Evolutionary conservation across 1,140 invertebrate species (phyloP).

Genomic region (Panagrolaimus sp.): DNA sequence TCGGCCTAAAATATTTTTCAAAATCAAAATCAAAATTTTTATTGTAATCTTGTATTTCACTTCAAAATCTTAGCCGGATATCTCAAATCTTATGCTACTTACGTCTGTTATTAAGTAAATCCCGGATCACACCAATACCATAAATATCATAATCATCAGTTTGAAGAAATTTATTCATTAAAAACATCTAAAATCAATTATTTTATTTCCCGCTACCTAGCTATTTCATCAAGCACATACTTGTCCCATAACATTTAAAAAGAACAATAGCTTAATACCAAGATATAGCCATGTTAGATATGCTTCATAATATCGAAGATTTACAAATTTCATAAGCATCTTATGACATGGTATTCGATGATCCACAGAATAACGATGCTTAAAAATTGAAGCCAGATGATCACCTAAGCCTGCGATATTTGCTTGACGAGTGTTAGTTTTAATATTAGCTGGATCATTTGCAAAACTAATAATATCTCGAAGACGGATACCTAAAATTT

Average conservation of each 20-base stretch:
- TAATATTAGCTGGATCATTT: conserved; percentile 52
- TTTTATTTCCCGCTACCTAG: too few species aligned
- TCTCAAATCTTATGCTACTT: neutral
- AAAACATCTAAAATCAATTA: conserved; percentile 57
- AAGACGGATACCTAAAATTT: conserved; percentile 38
- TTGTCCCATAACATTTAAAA: conserved; percentile 50
- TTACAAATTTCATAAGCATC: conserved; percentile 38
- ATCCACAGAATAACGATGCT: conserved; percentile 47
- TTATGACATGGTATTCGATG: conserved; percentile 45
- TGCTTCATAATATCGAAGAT: conserved; percentile 55
- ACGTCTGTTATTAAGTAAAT: conserved; percentile 50
- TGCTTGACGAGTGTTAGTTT: conserved; percentile 33
- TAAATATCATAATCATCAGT: conserved; percentile 60
- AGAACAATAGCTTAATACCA: conserved; percentile 49
- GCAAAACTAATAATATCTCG: conserved; percentile 55
- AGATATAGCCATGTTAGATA: conserved; percentile 56
- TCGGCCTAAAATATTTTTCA: too few species aligned
- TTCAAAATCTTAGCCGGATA: too few species aligned
- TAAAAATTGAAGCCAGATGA: conserved; percentile 53
- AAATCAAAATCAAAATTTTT: too few species aligned
- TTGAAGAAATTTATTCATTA: conserved; percentile 62
- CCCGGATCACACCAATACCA: conserved; percentile 49
- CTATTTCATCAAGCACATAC: conserved; percentile 19
- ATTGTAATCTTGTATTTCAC: too few species aligned
- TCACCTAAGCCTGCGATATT: conserved; percentile 41